These are phyloP conservation scores for Acholoe squamosa DNA, from an alignment of 2,888 invertebrate species.

Conservation along the genomic window DNA sequence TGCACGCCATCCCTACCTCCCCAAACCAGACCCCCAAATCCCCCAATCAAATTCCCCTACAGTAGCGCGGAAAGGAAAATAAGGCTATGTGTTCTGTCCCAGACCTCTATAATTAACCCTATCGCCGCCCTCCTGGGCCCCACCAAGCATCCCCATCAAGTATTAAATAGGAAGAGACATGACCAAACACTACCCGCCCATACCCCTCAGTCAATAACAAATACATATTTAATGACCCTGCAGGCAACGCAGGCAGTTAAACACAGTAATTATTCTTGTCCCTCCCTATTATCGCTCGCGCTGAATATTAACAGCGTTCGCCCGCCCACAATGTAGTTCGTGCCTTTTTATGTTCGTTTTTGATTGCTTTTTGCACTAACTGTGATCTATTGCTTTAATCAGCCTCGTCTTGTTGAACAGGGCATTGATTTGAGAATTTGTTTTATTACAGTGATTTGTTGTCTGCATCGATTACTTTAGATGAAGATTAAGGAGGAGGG, in stretches of 20 bases:
- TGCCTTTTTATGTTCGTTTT: not conserved
- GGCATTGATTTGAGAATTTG: not conserved
- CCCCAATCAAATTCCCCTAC: not conserved
- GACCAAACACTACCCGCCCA: not conserved
- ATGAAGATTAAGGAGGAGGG: not conserved
- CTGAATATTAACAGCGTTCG: not conserved
- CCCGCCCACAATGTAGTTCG: not conserved
- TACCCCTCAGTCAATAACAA: slow-evolving; percentile 27
- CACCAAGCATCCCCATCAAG: not conserved
- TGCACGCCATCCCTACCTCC: too few relatives aligned
- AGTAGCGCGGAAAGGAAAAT: not conserved
- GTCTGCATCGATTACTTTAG: not conserved
- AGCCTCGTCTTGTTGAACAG: not conserved
- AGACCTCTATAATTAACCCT: not conserved
- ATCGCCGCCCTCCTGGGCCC: not conserved
- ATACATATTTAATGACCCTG: slow-evolving; percentile 32
- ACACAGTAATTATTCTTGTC: slow-evolving; percentile 34
- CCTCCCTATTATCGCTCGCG: slow-evolving; percentile 9
- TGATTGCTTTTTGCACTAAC: not conserved
- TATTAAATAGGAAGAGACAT: not conserved
- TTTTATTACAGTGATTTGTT: not conserved
- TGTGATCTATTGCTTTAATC: slow-evolving; percentile 34
- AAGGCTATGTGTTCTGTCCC: slow-evolving; percentile 2
- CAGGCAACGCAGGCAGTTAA: not conserved
- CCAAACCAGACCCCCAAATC: too few relatives aligned